A percentile compares a stretch with the other conserved stretches of the same genome.
phyloP scores from a whole-genome alignment of 1,140 invertebrate species.

The Gonioctena quinquepunctata region DNA sequence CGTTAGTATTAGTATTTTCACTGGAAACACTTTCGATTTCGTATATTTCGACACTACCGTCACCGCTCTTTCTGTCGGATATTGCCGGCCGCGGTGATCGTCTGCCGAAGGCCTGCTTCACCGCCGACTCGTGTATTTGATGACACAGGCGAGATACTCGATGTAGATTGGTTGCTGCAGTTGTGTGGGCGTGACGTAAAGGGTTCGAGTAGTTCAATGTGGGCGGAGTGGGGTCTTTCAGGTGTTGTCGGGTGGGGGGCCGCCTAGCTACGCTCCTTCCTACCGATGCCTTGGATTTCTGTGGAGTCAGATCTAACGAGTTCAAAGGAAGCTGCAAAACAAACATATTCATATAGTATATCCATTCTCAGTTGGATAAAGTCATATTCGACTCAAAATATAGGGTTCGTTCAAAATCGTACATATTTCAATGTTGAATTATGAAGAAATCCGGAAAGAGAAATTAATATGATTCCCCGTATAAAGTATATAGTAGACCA shows the following conservation, averaged over 20 bases:
- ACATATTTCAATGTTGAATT: too few relatives aligned
- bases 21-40: constrained; percentile 39
- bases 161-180: constrained; percentile 46
- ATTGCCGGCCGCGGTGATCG: constrained; percentile 20
- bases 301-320: constrained; percentile 58
- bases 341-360: too few relatives aligned
- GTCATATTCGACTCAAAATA: too few relatives aligned
- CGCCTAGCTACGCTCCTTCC: constrained; percentile 57
- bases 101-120: constrained; percentile 44
- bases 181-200: constrained; percentile 33
- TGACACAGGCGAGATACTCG: constrained; percentile 56
- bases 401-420: too few relatives aligned
- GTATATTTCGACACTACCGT: constrained; percentile 44
- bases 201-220: constrained; percentile 17
- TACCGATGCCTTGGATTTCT: constrained; percentile 59
- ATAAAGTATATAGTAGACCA: too few relatives aligned
- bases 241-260: constrained; percentile 56
- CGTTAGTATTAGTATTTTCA: constrained; percentile 26
- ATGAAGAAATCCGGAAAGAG: too few relatives aligned
- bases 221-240: constrained; percentile 29
- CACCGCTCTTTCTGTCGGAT: constrained; percentile 36
- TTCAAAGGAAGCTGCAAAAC: constrained; percentile 58
- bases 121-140: constrained; percentile 42
- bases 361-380: too few relatives aligned
- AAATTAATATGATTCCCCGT: too few relatives aligned